Percentiles rank a stretch among this genome's conserved stretches.
Evolutionary conservation across 2,797 vertebrate genomes (phyloP).

Genomic region (Ptychobarbus kaznakovi): DNA sequence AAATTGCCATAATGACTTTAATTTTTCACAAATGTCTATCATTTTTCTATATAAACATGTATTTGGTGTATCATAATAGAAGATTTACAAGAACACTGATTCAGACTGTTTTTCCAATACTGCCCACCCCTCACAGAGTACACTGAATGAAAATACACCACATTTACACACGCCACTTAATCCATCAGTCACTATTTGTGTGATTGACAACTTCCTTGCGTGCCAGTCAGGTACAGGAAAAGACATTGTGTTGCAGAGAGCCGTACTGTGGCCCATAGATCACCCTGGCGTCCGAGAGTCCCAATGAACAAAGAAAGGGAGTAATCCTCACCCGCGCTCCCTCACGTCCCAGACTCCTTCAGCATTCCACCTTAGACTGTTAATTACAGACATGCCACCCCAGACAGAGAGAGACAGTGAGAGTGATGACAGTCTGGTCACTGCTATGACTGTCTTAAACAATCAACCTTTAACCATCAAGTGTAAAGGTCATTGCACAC

Average conservation of each 20-base stretch:
- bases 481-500: not conserved
- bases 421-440: not conserved
- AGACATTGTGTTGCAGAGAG: constrained; percentile 21
- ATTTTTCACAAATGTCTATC: no score
- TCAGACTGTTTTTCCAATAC: not conserved
- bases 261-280: constrained; percentile 30
- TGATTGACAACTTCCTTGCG: constrained; percentile 50
- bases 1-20: no score
- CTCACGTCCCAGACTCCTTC: constrained; percentile 67
- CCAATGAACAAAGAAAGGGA: constrained; percentile 60
- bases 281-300: constrained; percentile 43
- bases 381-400: constrained; percentile 57
- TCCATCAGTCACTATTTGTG: constrained; percentile 57
- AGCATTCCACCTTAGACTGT: constrained; percentile 64
- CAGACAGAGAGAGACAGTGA: not conserved
- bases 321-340: constrained; percentile 56
- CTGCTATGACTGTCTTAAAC: not conserved
- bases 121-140: constrained; percentile 16
- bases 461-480: not conserved
- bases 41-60: no score
- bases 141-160: constrained; percentile 46
- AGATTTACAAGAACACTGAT: not conserved
- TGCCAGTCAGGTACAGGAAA: constrained; percentile 45
- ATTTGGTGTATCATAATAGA: no score
- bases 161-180: constrained; percentile 30